Evolutionary conservation across 1,140 invertebrate species (phyloP).

Genomic region (Cotesia vestalis): DNA sequence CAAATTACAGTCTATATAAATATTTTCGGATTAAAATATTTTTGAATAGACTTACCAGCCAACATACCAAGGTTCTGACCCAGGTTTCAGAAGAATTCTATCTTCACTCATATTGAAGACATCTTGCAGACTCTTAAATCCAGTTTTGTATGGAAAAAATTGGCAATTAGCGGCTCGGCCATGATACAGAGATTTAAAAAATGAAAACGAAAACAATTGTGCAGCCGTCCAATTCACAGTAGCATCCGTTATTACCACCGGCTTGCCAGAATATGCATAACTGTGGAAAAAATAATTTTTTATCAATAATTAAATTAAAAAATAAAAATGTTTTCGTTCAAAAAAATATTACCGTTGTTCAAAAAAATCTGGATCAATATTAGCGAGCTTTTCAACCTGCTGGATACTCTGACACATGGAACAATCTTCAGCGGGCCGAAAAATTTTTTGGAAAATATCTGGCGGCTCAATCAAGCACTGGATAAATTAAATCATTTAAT

Average conservation of each 20-base stretch:
- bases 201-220: constrained; percentile 75
- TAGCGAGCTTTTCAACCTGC: constrained; percentile 71
- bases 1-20: too few species aligned
- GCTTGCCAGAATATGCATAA: constrained; percentile 80
- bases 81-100: constrained; percentile 72
- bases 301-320: constrained; percentile 10
- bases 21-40: not conserved
- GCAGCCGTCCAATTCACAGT: constrained; percentile 81
- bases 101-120: constrained; percentile 80
- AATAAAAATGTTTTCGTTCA: constrained; percentile 17
- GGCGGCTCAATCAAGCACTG: constrained; percentile 73
- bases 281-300: constrained; percentile 48
- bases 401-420: constrained; percentile 74
- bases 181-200: constrained; percentile 81
- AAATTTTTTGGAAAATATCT: constrained; percentile 68
- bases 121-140: constrained; percentile 78
- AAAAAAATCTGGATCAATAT: constrained; percentile 74
- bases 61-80: constrained; percentile 84
- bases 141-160: constrained; percentile 92
- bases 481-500: constrained; percentile 41
- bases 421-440: constrained; percentile 80
- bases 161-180: constrained; percentile 77
- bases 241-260: constrained; percentile 86
- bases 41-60: constrained; percentile 75
- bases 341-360: constrained; percentile 66